Evolutionary conservation across 2,113 vertebrate genomes (phyloP).

Genomic region (Callipepla squamata): DNA sequence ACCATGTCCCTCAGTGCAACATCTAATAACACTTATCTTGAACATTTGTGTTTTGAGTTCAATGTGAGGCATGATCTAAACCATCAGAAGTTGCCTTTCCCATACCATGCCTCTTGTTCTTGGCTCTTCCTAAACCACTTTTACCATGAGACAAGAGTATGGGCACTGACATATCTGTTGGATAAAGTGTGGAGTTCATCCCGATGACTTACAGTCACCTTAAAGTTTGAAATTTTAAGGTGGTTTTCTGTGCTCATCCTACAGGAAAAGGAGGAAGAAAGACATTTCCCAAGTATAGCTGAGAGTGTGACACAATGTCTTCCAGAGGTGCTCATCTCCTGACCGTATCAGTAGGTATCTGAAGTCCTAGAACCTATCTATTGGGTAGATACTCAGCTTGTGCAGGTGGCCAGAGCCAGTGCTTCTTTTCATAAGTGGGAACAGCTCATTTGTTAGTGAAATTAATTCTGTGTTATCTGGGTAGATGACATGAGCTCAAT

Average conservation of each 20-base stretch:
- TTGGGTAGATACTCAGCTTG: neutral
- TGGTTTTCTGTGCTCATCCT: neutral
- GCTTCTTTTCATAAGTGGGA: neutral
- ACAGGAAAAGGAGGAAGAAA: neutral
- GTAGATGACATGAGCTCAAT: neutral
- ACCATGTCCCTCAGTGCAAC: too few relatives aligned
- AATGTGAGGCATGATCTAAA: neutral
- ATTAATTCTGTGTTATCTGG: neutral
- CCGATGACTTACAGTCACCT: neutral
- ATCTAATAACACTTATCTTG: neutral
- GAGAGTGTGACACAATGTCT: neutral
- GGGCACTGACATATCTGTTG: accelerated
- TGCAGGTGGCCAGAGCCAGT: neutral
- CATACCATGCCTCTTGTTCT: neutral
- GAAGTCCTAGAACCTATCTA: neutral
- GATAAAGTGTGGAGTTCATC: neutral
- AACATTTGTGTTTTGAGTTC: neutral
- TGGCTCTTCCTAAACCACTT: neutral
- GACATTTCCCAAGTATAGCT: neutral
- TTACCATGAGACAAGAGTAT: neutral
- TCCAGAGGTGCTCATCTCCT: neutral
- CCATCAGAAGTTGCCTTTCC: neutral
- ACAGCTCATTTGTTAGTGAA: neutral
- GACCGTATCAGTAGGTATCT: neutral
- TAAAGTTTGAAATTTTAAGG: neutral